Conservation (phyloP, 2,113 vertebrate genomes). For the Natator depressus region DNA sequence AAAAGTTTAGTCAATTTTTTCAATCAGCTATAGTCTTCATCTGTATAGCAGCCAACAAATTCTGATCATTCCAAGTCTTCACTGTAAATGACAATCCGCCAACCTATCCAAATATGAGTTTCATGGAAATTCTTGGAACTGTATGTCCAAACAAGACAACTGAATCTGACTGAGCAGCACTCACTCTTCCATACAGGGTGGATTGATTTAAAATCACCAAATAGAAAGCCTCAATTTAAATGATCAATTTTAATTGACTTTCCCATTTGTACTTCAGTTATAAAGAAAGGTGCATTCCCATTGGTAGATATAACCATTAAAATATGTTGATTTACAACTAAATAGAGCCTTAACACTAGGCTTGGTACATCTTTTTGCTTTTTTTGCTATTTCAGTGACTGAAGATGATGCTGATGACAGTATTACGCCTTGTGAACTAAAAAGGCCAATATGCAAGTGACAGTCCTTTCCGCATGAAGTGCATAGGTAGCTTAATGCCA, state of each 20-base stretch:
- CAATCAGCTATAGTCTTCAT: background rate
- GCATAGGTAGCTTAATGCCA: too few relatives aligned
- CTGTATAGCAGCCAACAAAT: conserved; percentile 25
- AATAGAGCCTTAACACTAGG: background rate
- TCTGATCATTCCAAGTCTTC: conserved; percentile 48
- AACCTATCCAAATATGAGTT: conserved; percentile 26
- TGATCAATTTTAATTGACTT: background rate
- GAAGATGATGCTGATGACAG: background rate
- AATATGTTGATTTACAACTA: background rate
- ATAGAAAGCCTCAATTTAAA: background rate
- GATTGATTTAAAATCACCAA: background rate
- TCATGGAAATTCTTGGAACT: conserved; percentile 51
- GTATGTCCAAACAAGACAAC: conserved; percentile 12
- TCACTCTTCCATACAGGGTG: conserved; percentile 42
- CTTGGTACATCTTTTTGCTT: background rate
- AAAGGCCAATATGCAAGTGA: too few relatives aligned
- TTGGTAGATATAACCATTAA: background rate
- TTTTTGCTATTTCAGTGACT: background rate
- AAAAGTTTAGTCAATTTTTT: background rate
- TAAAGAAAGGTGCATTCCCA: background rate
- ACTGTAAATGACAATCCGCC: background rate
- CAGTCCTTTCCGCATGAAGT: too few relatives aligned
- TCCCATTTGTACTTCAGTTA: background rate
- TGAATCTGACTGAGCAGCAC: conserved; percentile 50
- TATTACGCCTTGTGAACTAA: background rate